A percentile compares a stretch with the other conserved stretches of the same genome.
phyloP scores from a whole-genome alignment of 2,797 vertebrate species.

The Hylomyscus alleni region DNA sequence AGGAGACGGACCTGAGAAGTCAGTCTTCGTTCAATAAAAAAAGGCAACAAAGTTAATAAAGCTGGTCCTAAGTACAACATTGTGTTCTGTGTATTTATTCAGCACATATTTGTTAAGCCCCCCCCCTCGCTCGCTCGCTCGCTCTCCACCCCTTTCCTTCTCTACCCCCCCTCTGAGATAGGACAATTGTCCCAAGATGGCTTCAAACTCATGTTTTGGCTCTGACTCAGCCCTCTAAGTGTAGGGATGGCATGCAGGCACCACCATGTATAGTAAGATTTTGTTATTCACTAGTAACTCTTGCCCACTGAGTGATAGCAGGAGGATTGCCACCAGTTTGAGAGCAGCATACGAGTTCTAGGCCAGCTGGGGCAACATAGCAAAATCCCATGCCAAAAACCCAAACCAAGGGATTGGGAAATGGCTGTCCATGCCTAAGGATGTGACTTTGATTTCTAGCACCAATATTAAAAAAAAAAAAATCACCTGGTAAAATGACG shows the following conservation, averaged over 20 bases:
- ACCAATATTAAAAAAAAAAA: neutral
- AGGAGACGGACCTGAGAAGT: neutral
- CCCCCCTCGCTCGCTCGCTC: neutral
- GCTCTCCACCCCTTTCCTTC: neutral
- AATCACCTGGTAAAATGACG: neutral
- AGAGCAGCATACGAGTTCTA: neutral
- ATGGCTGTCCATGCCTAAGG: too few relatives aligned
- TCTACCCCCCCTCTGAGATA: neutral
- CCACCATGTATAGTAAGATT: neutral
- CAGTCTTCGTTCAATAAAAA: neutral
- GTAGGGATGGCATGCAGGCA: too few relatives aligned
- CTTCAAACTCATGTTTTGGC: neutral
- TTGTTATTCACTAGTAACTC: neutral
- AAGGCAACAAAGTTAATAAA: conserved; percentile 32
- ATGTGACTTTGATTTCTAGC: neutral
- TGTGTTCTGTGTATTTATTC: conserved; percentile 12
- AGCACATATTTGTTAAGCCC: conserved; percentile 6
- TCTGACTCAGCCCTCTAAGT: neutral
- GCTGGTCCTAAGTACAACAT: neutral
- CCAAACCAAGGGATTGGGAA: neutral
- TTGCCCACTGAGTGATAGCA: neutral
- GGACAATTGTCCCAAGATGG: neutral
- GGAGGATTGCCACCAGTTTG: neutral
- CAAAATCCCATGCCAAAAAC: neutral
- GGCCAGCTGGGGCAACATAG: neutral